Conservation (phyloP, 2,888 invertebrate species). For the Polylopha cassiicola region DNA sequence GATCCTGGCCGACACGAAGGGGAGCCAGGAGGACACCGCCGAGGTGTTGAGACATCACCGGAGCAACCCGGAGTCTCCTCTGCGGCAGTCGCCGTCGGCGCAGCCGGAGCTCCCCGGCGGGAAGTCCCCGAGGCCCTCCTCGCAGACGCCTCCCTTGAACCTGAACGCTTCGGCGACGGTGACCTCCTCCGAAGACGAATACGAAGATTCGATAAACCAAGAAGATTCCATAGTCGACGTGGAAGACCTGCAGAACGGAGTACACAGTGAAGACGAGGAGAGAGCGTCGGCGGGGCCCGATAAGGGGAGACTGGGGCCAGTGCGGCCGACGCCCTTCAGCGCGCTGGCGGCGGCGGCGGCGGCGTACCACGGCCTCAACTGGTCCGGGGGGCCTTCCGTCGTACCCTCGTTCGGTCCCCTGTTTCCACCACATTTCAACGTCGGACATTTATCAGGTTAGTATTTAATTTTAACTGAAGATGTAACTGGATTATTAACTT, state of each 20-base stretch:
- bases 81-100: constrained; percentile 66
- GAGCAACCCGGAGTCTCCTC: constrained; percentile 69
- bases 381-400: constrained; percentile 74
- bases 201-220: constrained; percentile 83
- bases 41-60: constrained; percentile 73
- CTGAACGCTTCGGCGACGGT: constrained; percentile 68
- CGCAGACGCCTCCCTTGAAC: constrained; percentile 68
- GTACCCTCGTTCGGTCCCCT: constrained; percentile 80
- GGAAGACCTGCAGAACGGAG: constrained; percentile 83
- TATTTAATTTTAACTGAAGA: too few species aligned
- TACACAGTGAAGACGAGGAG: constrained; percentile 67
- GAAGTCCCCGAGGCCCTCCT: constrained; percentile 58
- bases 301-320: constrained; percentile 76
- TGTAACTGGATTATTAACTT: too few species aligned
- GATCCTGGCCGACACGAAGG: constrained; percentile 88
- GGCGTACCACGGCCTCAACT: constrained; percentile 80
- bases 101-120: constrained; percentile 69
- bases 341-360: constrained; percentile 82
- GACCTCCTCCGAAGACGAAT: constrained; percentile 79
- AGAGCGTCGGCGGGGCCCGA: constrained; percentile 45
- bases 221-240: constrained; percentile 86
- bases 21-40: constrained; percentile 68
- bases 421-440: constrained; percentile 81
- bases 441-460: constrained; percentile 68
- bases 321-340: constrained; percentile 87